Base-by-base conservation (phyloP, 2,113 vertebrate genomes). In the Nyctereutes procyonoides region DNA sequence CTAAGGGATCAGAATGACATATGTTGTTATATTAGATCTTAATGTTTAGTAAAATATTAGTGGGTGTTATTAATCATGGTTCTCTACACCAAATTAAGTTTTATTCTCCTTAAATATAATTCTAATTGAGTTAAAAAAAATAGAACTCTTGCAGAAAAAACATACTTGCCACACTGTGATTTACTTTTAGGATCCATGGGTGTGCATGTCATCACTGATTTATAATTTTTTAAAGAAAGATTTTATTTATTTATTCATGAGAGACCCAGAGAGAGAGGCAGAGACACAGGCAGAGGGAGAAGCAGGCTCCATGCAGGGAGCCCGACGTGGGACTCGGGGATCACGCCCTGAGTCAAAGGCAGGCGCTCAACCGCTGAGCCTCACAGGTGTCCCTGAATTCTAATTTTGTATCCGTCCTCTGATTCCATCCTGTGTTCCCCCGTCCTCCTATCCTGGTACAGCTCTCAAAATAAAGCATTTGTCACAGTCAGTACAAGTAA, bases 81-180 rank as follows among this genome's bases (percentile, higher is more conserved):
- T 79, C 43, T 62, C 48, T 56, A 48, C 9, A 56, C 71, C 8
- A 71, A 86, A 95, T 91, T n/a, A 55, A 86, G 35, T 86, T 93
- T 65, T 5, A 35, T 14, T 81, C 22, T 94, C 43, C 35, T 86
- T 90, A 65, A 80, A 80, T 90, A 73, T 55, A 81, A 86, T 56
- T 10, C 30, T 28, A 80, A 82, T n/a, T 30, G 15, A 43, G n/a
- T 74, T 82, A 67, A 96, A 74, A 74, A 35, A 81, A 35, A 81
- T 22, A 63, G 28, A 56, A 58, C 2, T 2, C 22, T 65, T 65
- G 60, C 58, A 88, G 3, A 1, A 83, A 91, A 76, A 55, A 48
- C 13, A 3, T 60, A 9, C 8, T 30, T 93, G 77, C 17, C 19
- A 88, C 14, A 93, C 10, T 83, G 4, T 77, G n/a, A 93, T 89